phyloP scores from a whole-genome alignment of 92 coral and sea anemone species.

The Palythoa grandis region DNA sequence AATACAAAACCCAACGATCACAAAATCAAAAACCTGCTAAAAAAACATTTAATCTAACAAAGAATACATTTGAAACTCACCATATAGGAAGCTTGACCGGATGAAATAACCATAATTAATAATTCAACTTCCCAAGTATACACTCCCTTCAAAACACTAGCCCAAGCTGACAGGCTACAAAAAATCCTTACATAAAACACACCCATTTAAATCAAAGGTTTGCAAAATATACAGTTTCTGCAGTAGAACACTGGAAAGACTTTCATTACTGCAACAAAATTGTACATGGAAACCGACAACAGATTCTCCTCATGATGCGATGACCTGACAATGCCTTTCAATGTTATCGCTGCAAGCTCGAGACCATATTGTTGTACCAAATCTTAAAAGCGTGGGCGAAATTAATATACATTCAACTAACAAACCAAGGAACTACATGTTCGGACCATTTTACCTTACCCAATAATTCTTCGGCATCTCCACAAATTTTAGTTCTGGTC shows the following conservation, averaged over 20 bases:
- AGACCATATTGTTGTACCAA: constrained; percentile 50
- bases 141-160: constrained; percentile 51
- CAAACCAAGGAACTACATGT: constrained; percentile 45
- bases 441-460: constrained; percentile 47
- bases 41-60: background rate
- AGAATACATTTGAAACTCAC: constrained; percentile 12
- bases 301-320: constrained; percentile 40
- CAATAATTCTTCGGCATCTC: constrained; percentile 38
- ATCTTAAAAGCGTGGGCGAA: constrained; percentile 51
- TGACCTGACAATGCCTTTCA: constrained; percentile 43
- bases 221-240: constrained; percentile 24
- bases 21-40: background rate
- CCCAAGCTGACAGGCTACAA: constrained; percentile 46
- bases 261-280: constrained; percentile 22
- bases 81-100: constrained; percentile 45
- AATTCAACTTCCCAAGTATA: constrained; percentile 47
- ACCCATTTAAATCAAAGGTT: constrained; percentile 47
- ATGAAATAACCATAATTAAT: constrained; percentile 48
- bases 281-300: constrained; percentile 43
- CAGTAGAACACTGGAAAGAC: constrained; percentile 26
- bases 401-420: constrained; percentile 45
- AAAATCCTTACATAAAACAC: constrained; percentile 34
- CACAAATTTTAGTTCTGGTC: constrained; percentile 33
- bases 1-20: background rate
- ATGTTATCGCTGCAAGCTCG: constrained; percentile 44